Evolutionary conservation across 1,140 invertebrate genomes (phyloP).

Genomic region (Euura lappo): DNA sequence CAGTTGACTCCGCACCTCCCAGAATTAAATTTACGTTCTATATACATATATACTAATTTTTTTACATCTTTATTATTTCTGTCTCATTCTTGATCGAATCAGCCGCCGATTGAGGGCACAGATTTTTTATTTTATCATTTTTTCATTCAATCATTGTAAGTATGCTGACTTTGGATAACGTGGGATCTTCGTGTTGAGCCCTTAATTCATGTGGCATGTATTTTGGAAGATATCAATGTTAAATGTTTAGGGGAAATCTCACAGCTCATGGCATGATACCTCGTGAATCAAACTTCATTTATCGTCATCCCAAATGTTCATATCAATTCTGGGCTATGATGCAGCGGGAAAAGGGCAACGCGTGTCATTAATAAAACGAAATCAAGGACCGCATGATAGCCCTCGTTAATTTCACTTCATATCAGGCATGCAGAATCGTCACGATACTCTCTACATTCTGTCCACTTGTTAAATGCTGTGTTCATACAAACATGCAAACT

Average conservation of each 20-base stretch:
- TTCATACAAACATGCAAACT: too few relatives aligned
- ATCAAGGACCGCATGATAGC: not conserved
- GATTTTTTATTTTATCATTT: slow-evolving; percentile 11
- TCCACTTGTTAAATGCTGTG: too few relatives aligned
- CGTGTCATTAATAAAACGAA: not conserved
- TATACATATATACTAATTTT: slow-evolving; percentile 11
- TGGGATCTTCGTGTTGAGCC: not conserved
- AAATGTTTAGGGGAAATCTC: slow-evolving; percentile 15
- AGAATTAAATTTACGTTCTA: slow-evolving; percentile 21
- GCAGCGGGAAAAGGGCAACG: not conserved
- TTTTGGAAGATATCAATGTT: slow-evolving; percentile 8
- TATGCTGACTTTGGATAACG: slow-evolving; percentile 11
- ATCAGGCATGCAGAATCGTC: too few relatives aligned
- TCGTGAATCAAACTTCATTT: not conserved
- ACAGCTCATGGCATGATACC: not conserved
- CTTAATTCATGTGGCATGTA: slow-evolving; percentile 18
- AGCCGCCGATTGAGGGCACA: slow-evolving; percentile 11
- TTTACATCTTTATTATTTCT: slow-evolving; percentile 25
- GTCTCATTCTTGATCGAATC: not conserved
- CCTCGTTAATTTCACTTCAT: too few relatives aligned
- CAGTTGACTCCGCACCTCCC: slow-evolving; percentile 41
- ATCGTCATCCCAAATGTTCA: not conserved
- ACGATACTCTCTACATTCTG: too few relatives aligned
- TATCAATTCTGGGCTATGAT: not conserved
- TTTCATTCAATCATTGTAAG: not conserved